Base-by-base conservation (phyloP, 2,888 invertebrate genomes). In the Macropis europaea region DNA sequence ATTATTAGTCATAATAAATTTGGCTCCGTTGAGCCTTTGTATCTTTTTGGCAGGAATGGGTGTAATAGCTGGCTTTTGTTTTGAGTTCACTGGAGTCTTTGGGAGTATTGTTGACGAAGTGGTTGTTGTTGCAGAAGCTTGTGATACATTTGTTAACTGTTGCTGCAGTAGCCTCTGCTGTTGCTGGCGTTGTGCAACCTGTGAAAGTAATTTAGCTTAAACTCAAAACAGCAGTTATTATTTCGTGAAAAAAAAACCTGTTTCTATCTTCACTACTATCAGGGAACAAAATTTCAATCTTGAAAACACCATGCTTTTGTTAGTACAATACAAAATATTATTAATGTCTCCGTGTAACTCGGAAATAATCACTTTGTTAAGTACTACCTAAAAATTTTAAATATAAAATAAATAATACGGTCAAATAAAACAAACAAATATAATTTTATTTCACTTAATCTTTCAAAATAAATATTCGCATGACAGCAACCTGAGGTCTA, bases 121-220 rank as follows among this genome's bases (percentile, higher is more conserved):
- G 42, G 87, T 88, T 34, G 84, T 76, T 32, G 86, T 86, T 52
- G 88, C 83, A 40, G 86, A 73, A 38, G 86, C 84, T 69, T 87
- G 88, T 38, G 83, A 72, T 34, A 81, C 68, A 48, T 80, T 86
- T 24, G 82, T 87, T 70, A 89, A 86, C 64, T 90, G 88, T 79
- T 92, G 92, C 79, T 92, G 92, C 43, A 92, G 91, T 47, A 93
- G 86, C 63, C 93, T 92, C 82, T 92, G 91, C 72, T 92, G 92
- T 82, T 94, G 93, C 84, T 94, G 95, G 1, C 94, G 92, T 82
- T 95, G 94, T 0, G 93, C 93, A 67, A 94, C 94, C 94, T 94
- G 84, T 45, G 19, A 9, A 34, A 19, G 9, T 6, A 40, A 15
- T 4, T 38, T 4, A 15, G 57, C 19, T 34, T 26, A 40, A 2